Percentiles rank a stretch among this genome's conserved stretches.
phyloP scores from a whole-genome alignment of 2,797 vertebrate genomes.

The Enteromius argenteus region DNA sequence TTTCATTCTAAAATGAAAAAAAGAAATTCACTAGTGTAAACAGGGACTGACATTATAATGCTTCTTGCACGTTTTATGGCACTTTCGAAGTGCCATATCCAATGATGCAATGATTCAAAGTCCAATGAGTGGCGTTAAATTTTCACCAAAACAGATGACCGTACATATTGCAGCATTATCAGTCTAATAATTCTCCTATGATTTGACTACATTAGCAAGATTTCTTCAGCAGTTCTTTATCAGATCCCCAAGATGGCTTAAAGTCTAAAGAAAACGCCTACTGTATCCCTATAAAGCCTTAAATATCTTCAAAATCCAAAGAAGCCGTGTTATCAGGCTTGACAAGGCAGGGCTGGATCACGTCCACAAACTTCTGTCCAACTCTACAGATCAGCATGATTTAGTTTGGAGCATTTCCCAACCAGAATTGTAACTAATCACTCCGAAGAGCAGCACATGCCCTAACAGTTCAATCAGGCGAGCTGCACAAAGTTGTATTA shows the following conservation, averaged over 20 bases:
- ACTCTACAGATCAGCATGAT: slow-evolving; percentile 1
- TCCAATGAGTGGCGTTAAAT: neutral
- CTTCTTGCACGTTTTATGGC: neutral
- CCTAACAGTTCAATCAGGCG: neutral
- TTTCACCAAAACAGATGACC: neutral
- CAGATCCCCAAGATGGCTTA: slow-evolving; percentile 47
- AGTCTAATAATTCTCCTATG: slow-evolving; percentile 6
- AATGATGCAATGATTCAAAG: neutral
- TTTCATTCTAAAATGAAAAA: too few relatives aligned
- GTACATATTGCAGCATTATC: neutral
- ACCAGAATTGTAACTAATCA: neutral
- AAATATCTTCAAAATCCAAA: slow-evolving; percentile 11
- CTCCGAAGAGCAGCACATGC: neutral
- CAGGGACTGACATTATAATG: neutral
- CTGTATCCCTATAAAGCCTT: slow-evolving; percentile 33
- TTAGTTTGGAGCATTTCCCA: slow-evolving; percentile 38
- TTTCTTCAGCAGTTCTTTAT: slow-evolving; percentile 35
- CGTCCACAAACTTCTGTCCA: slow-evolving; percentile 1
- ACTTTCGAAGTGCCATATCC: neutral
- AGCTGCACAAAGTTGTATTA: slow-evolving; percentile 14
- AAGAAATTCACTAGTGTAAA: too few relatives aligned
- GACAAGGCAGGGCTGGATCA: slow-evolving; percentile 33
- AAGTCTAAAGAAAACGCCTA: slow-evolving; percentile 24
- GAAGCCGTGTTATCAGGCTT: neutral
- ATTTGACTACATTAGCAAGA: slow-evolving; percentile 41